Evolutionary conservation across 1,140 invertebrate species (phyloP).

Genomic region (Bicyclus anynana): DNA sequence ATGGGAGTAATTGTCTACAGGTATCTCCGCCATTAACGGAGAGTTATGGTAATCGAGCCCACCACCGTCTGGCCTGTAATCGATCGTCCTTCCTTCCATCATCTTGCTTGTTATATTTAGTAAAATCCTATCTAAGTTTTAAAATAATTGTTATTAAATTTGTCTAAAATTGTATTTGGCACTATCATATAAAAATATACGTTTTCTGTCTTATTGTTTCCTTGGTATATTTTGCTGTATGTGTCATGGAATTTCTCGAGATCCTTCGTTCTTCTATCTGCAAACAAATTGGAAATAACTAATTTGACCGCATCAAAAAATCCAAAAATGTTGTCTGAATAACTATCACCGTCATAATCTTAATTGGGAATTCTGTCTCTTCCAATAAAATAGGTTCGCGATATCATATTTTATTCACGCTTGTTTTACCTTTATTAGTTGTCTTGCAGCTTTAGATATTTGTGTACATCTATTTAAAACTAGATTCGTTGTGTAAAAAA

Average conservation of each 20-base stretch:
- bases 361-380: too few species aligned
- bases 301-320: slow-evolving; percentile 7
- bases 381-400: background rate
- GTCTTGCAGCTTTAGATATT: slow-evolving; percentile 29
- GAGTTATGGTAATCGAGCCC: slow-evolving; percentile 80
- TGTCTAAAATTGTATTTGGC: slow-evolving; percentile 61
- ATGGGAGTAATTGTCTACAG: slow-evolving; percentile 79
- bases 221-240: slow-evolving; percentile 44
- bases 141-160: slow-evolving; percentile 37
- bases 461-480: slow-evolving; percentile 55
- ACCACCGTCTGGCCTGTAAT: slow-evolving; percentile 76
- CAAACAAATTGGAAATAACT: slow-evolving; percentile 34
- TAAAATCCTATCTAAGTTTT: slow-evolving; percentile 63
- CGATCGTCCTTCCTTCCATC: slow-evolving; percentile 80
- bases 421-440: slow-evolving; percentile 27
- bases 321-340: slow-evolving; percentile 46
- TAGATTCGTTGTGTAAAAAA: slow-evolving; percentile 64
- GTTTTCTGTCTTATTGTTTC: slow-evolving; percentile 44
- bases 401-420: background rate
- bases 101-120: slow-evolving; percentile 54
- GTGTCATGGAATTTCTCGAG: slow-evolving; percentile 73
- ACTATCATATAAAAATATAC: slow-evolving; percentile 71
- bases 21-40: slow-evolving; percentile 79
- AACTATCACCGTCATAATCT: background rate
- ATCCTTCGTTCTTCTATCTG: slow-evolving; percentile 66